These are phyloP conservation scores for Amazona guildingii DNA, from an alignment of 2,113 vertebrate species.

Conservation along the genomic window DNA sequence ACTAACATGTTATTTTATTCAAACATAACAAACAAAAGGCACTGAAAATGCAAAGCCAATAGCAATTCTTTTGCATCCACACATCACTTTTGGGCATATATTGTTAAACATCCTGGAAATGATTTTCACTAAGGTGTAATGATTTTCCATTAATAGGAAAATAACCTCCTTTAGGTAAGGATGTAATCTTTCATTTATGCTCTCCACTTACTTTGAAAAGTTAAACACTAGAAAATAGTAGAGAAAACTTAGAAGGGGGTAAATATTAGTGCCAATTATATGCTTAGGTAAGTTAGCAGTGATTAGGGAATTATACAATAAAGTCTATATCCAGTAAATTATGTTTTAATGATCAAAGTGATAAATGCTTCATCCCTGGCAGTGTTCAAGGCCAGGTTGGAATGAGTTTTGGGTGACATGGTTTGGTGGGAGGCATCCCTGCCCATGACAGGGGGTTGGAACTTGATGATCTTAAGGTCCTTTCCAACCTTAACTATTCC, in stretches of 20 bases:
- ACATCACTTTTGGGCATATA: not conserved
- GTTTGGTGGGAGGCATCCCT: too few relatives aligned
- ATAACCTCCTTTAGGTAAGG: not conserved
- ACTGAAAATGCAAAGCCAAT: not conserved
- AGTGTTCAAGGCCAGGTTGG: too few relatives aligned
- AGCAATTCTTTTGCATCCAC: not conserved
- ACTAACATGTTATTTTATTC: not conserved
- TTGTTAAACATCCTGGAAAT: not conserved
- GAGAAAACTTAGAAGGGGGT: not conserved
- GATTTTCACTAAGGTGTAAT: conserved; percentile 6
- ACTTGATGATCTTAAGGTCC: too few relatives aligned
- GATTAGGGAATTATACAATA: conserved; percentile 49
- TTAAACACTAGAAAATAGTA: not conserved
- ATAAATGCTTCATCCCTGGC: too few relatives aligned
- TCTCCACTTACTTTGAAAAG: not conserved
- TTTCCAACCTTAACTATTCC: too few relatives aligned
- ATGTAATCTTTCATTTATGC: conserved; percentile 14
- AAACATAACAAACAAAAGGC: not conserved
- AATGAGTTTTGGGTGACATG: too few relatives aligned
- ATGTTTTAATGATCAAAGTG: conserved; percentile 17
- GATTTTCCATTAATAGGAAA: conserved; percentile 7
- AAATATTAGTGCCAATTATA: conserved; percentile 23
- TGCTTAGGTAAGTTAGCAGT: conserved; percentile 15
- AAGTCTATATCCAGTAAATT: conserved; percentile 15
- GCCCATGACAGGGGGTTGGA: too few relatives aligned